These are phyloP conservation scores for Chirona hameri DNA, from an alignment of 2,888 invertebrate genomes.

Conservation along the genomic window DNA sequence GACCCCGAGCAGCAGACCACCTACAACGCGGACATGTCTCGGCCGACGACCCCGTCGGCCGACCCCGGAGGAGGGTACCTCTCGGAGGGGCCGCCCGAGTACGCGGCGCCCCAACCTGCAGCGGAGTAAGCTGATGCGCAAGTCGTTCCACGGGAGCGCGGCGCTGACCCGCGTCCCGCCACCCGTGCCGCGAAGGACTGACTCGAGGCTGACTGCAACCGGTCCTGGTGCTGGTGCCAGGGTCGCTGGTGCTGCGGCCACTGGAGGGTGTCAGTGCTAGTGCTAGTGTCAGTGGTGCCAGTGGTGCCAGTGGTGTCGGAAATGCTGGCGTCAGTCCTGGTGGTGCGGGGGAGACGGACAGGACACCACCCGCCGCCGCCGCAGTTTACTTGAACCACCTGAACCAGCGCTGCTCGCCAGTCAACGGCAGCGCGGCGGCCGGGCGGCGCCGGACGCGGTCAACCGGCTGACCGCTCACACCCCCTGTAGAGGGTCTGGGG, in stretches of 20 bases:
- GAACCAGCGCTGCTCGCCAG: neutral
- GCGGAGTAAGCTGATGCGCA: conserved; percentile 80
- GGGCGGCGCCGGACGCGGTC: neutral
- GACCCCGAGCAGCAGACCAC: conserved; percentile 58
- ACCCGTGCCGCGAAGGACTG: conserved; percentile 67
- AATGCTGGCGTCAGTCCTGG: too few species aligned
- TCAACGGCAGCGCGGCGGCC: neutral
- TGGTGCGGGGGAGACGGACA: neutral
- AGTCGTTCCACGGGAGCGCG: conserved; percentile 80
- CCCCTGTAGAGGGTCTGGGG: neutral
- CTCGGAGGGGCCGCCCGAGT: conserved; percentile 82
- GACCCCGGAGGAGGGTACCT: conserved; percentile 64
- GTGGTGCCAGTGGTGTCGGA: too few species aligned
- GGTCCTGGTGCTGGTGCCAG: too few species aligned
- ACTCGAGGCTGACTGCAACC: conserved; percentile 62
- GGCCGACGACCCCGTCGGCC: conserved; percentile 51
- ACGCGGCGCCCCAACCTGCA: conserved; percentile 77
- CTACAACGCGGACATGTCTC: conserved; percentile 44
- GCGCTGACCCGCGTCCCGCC: conserved; percentile 70
- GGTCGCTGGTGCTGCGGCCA: too few species aligned
- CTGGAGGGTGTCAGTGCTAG: too few species aligned
- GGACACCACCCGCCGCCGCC: too few species aligned
- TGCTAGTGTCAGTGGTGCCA: too few species aligned
- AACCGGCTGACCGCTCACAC: neutral
- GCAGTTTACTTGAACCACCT: neutral